Evolutionary conservation across 2,797 vertebrate genomes (phyloP).

Genomic region (Schizothorax lantsangensis): DNA sequence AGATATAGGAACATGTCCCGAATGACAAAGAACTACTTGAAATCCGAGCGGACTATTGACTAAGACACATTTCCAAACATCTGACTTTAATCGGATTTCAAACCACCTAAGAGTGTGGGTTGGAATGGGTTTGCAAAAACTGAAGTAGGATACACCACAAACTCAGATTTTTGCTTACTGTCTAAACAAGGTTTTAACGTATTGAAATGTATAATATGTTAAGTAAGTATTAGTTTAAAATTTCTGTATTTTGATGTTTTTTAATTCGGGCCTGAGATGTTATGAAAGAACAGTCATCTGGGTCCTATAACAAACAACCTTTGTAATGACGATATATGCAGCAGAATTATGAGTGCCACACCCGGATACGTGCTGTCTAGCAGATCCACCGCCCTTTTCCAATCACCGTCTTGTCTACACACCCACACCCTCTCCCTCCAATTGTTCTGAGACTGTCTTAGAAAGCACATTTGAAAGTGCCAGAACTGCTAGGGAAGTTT

Average conservation of each 20-base stretch:
- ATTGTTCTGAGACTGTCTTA: background rate
- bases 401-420: conserved; percentile 14
- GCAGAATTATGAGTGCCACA: conserved; percentile 35
- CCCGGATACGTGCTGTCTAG: conserved; percentile 22
- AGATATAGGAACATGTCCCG: background rate
- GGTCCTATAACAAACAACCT: conserved; percentile 17
- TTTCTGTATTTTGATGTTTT: background rate
- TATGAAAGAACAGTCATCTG: background rate
- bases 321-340: conserved; percentile 4
- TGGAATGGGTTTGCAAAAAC: background rate
- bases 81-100: background rate
- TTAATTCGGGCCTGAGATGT: background rate
- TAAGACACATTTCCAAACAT: background rate
- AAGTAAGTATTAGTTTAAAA: background rate
- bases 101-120: background rate
- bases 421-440: background rate
- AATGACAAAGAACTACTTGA: background rate
- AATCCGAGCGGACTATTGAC: background rate
- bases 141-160: background rate
- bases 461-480: background rate
- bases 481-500: background rate
- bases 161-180: background rate
- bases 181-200: background rate
- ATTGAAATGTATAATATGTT: background rate
- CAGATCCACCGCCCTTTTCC: conserved; percentile 18